Percentiles rank a stretch among this genome's conserved stretches.
phyloP scores from a whole-genome alignment of 2,113 vertebrate species.

The Hippocampus barbouri region DNA sequence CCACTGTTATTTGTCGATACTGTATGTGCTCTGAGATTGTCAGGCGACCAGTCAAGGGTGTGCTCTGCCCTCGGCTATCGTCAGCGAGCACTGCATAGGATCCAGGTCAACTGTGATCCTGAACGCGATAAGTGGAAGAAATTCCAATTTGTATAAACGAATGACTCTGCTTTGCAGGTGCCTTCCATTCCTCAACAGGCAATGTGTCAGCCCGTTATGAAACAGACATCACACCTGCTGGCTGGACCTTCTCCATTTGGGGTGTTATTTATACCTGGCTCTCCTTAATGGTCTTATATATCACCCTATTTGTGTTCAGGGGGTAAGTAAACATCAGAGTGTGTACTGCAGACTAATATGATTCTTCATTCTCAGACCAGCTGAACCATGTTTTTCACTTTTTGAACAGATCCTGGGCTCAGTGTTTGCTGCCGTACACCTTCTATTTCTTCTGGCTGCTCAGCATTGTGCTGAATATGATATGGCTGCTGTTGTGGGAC shows the following conservation, averaged over 20 bases:
- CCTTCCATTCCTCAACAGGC: slow-evolving; percentile 51
- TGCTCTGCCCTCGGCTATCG: too few relatives aligned
- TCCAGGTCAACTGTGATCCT: not conserved
- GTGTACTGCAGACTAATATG: not conserved
- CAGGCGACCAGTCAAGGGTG: too few relatives aligned
- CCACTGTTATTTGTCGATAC: too few relatives aligned
- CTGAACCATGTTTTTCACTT: slow-evolving; percentile 17
- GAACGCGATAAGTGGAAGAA: not conserved
- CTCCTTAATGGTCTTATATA: slow-evolving; percentile 64
- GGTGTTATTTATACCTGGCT: slow-evolving; percentile 74
- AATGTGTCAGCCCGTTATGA: slow-evolving; percentile 63
- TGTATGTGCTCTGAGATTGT: too few relatives aligned
- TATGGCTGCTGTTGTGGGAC: slow-evolving; percentile 75
- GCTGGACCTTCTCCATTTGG: slow-evolving; percentile 77
- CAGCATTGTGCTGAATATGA: slow-evolving; percentile 70
- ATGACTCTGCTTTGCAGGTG: slow-evolving; percentile 39
- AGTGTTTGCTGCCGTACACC: slow-evolving; percentile 60
- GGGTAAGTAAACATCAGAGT: slow-evolving; percentile 45
- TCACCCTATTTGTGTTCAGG: slow-evolving; percentile 62
- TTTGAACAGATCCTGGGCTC: slow-evolving; percentile 56
- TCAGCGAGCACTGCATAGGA: not conserved
- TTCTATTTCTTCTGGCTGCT: slow-evolving; percentile 70
- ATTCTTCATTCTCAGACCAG: not conserved
- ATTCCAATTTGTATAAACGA: not conserved
- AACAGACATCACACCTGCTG: slow-evolving; percentile 69